Evolutionary conservation across 2,888 invertebrate genomes (phyloP).

Genomic region (Trissoscelio sp.): DNA sequence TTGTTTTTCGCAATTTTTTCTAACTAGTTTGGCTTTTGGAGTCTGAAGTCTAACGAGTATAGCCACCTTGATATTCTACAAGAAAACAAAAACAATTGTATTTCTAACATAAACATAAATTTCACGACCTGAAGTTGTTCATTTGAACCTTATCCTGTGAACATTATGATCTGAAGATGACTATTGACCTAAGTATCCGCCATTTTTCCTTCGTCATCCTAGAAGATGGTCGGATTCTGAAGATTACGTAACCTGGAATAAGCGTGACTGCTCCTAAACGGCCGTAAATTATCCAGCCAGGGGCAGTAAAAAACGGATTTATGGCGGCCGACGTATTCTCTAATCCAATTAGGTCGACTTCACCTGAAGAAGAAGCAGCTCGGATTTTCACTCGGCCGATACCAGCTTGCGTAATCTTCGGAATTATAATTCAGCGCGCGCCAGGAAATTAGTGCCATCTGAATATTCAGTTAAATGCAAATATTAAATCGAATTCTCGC

Average conservation of each 20-base stretch:
- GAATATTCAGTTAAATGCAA: constrained; percentile 51
- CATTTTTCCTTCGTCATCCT: constrained; percentile 20
- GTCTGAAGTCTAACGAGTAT: too few relatives aligned
- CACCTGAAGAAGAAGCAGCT: constrained; percentile 35
- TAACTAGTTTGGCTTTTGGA: too few relatives aligned
- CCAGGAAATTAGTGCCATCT: constrained; percentile 37
- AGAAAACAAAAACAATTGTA: too few relatives aligned
- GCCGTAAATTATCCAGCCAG: constrained; percentile 39
- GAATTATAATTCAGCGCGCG: constrained; percentile 38
- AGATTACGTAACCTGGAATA: constrained; percentile 41
- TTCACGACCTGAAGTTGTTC: too few relatives aligned
- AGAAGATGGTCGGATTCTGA: background rate
- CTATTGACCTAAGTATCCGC: constrained; percentile 15
- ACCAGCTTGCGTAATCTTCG: constrained; percentile 36
- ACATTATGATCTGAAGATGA: constrained; percentile 22
- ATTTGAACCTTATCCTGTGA: too few relatives aligned
- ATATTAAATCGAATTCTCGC: constrained; percentile 41
- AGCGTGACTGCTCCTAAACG: constrained; percentile 22
- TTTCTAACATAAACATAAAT: too few relatives aligned
- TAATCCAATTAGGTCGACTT: constrained; percentile 57
- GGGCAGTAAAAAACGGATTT: constrained; percentile 53
- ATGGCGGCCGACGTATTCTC: constrained; percentile 46
- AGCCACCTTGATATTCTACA: too few relatives aligned
- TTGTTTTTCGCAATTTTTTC: too few relatives aligned
- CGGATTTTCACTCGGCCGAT: constrained; percentile 33